Conservation (phyloP, 2,888 invertebrate species). For the Periphyllus acericola region DNA sequence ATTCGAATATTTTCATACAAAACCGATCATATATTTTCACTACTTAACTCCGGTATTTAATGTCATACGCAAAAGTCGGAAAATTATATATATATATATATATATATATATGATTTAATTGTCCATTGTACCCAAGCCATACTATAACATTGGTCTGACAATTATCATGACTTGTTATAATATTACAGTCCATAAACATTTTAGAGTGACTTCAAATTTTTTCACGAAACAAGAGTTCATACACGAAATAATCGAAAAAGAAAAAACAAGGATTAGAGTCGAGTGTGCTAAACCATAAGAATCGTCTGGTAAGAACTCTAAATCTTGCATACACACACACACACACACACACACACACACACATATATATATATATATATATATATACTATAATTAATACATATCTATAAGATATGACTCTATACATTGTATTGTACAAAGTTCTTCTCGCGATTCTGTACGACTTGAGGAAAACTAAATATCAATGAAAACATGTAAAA, state of each 20-base stretch:
- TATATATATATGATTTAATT: neutral
- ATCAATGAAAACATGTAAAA: too few relatives aligned
- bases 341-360: too few relatives aligned
- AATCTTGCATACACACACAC: too few relatives aligned
- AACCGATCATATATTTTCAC: neutral
- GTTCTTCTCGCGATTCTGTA: too few relatives aligned
- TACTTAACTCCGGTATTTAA: conserved; percentile 10
- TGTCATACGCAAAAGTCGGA: conserved; percentile 2
- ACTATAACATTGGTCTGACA: neutral
- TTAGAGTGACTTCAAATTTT: conserved; percentile 1
- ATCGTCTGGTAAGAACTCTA: too few relatives aligned
- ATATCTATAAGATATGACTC: too few relatives aligned
- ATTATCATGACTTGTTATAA: neutral
- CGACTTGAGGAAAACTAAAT: too few relatives aligned
- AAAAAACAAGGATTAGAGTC: neutral
- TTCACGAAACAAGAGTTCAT: conserved; percentile 9
- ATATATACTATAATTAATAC: too few relatives aligned
- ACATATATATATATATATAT: too few relatives aligned
- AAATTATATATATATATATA: conserved; percentile 1
- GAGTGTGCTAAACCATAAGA: too few relatives aligned
- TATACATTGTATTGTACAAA: too few relatives aligned
- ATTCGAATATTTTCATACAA: neutral
- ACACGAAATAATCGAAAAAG: neutral
- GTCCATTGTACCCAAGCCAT: neutral
- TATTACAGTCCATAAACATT: conserved; percentile 23